phyloP scores from a whole-genome alignment of 1,140 invertebrate genomes.

The Diorhabda elongata region DNA sequence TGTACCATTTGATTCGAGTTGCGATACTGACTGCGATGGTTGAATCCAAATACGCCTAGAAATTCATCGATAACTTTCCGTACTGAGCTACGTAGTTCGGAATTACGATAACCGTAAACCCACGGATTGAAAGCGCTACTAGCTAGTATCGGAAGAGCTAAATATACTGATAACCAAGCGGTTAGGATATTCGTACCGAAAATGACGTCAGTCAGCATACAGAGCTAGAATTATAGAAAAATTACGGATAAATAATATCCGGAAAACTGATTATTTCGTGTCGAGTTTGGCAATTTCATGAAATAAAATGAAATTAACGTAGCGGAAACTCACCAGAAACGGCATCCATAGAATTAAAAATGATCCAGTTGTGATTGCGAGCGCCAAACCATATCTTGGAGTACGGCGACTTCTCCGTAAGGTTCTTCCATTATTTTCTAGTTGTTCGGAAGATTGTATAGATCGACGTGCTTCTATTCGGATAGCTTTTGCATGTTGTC shows the following conservation, averaged over 20 bases:
- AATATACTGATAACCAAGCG: conserved; percentile 54
- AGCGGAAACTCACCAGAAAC: conserved; percentile 52
- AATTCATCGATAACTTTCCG: conserved; percentile 54
- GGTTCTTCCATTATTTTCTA: conserved; percentile 28
- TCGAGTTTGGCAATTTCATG: no score
- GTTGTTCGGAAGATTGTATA: conserved; percentile 45
- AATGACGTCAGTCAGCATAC: conserved; percentile 56
- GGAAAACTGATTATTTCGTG: neutral
- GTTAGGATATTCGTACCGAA: conserved; percentile 51
- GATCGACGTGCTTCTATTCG: conserved; percentile 59
- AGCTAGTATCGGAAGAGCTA: conserved; percentile 56
- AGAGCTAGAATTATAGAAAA: conserved; percentile 46
- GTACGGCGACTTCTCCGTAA: conserved; percentile 40
- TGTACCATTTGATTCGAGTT: conserved; percentile 35
- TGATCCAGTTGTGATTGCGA: conserved; percentile 60
- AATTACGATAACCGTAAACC: conserved; percentile 65
- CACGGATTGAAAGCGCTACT: conserved; percentile 63
- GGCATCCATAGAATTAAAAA: conserved; percentile 62
- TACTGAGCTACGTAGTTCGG: conserved; percentile 60
- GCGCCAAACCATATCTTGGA: conserved; percentile 59
- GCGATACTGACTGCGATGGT: conserved; percentile 40
- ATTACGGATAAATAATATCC: neutral
- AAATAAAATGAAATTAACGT: neutral
- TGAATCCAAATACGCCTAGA: conserved; percentile 48
- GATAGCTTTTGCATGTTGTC: conserved; percentile 62